A percentile compares a stretch with the other conserved stretches of the same genome.
These are phyloP conservation scores for Indicator indicator DNA, from an alignment of 2,113 vertebrate genomes.

Conservation along the genomic window DNA sequence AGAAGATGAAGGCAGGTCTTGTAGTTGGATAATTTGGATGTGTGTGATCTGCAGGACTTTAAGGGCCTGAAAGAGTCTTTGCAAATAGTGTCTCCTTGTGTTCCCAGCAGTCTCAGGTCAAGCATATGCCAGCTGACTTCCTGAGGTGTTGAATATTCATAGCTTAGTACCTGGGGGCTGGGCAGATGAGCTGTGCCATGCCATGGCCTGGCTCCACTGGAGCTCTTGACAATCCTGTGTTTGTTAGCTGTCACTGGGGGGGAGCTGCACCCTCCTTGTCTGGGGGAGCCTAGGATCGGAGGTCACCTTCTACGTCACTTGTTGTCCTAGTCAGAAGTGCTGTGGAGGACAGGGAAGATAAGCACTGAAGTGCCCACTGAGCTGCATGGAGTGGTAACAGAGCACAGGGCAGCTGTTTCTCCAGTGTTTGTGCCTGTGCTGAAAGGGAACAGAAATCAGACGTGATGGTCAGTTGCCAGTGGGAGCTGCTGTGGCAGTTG, in stretches of 20 bases:
- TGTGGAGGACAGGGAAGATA: not conserved
- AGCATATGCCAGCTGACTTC: not conserved
- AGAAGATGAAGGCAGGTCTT: not conserved
- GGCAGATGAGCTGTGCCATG: not conserved
- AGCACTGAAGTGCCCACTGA: not conserved
- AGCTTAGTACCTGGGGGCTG: not conserved
- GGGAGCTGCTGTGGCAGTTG: not conserved
- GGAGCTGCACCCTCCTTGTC: not conserved
- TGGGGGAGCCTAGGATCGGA: accelerated
- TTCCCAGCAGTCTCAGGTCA: not conserved
- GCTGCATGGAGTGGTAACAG: not conserved
- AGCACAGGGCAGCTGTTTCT: not conserved
- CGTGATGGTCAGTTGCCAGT: not conserved
- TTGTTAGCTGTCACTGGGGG: not conserved
- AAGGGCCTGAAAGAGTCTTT: not conserved
- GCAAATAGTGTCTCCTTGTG: not conserved
- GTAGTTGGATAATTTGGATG: not conserved
- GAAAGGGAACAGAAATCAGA: not conserved
- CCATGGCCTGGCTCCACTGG: not conserved
- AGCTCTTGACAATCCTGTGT: not conserved
- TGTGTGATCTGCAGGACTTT: not conserved
- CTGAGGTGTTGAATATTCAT: not conserved
- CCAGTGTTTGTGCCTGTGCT: not conserved
- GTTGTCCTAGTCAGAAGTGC: not conserved
- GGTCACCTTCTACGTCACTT: not conserved